Percentiles rank a stretch among this genome's conserved stretches.
Evolutionary conservation across 2,797 vertebrate genomes (phyloP).

Genomic region (Lepus townsendii): DNA sequence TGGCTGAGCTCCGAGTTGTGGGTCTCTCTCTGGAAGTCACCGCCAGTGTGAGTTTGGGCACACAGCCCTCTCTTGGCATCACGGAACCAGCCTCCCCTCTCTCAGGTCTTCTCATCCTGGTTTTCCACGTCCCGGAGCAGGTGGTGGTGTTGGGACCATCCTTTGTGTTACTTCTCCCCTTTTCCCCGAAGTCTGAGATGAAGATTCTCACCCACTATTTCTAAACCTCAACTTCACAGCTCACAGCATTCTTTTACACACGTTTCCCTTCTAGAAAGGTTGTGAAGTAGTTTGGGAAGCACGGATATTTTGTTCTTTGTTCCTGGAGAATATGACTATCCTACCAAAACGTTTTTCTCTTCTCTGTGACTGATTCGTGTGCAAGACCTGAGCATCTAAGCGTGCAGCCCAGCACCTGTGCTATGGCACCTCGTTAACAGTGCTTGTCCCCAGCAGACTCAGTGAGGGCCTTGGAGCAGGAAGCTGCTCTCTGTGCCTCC

Average conservation of each 20-base stretch:
- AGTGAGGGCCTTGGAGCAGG: slow-evolving; percentile 52
- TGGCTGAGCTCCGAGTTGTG: background rate
- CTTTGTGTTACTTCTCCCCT: background rate
- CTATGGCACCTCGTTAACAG: slow-evolving; percentile 72
- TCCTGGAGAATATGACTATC: background rate
- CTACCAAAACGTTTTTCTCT: slow-evolving; percentile 48
- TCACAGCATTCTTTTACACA: background rate
- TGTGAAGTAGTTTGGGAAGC: slow-evolving; percentile 35
- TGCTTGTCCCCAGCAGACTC: slow-evolving; percentile 65
- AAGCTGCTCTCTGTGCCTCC: slow-evolving; percentile 66
- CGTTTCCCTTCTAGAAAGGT: background rate
- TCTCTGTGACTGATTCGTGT: slow-evolving; percentile 14
- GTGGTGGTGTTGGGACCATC: background rate
- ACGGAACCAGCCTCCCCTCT: background rate
- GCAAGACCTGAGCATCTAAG: background rate
- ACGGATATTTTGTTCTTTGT: background rate
- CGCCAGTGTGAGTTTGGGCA: rapidly evolving
- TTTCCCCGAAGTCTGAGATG: background rate
- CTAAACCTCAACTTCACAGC: background rate
- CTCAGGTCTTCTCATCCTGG: background rate
- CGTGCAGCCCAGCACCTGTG: slow-evolving; percentile 34
- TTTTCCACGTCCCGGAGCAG: background rate
- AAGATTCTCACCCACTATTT: background rate
- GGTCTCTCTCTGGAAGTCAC: too few species aligned
- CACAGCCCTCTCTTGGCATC: background rate